Percentiles rank a stretch among this genome's conserved stretches.
phyloP scores from a whole-genome alignment of 2,113 vertebrate genomes.

The Cryptomyrus ogoouensis region DNA sequence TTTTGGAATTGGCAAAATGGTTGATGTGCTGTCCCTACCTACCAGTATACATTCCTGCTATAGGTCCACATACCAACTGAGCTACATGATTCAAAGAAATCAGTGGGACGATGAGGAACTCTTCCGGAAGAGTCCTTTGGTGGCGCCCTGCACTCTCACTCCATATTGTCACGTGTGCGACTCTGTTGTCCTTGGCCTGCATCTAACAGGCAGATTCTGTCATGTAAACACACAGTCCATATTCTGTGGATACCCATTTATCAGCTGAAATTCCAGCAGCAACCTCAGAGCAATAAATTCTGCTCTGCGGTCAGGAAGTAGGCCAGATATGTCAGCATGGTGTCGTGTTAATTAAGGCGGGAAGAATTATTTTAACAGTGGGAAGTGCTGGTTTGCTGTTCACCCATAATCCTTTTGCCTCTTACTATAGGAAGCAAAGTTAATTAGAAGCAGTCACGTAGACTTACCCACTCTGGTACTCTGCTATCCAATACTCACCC shows the following conservation, averaged over 20 bases:
- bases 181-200: background rate
- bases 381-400: background rate
- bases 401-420: background rate
- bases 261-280: background rate
- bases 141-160: background rate
- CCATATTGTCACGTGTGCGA: background rate
- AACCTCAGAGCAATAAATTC: background rate
- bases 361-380: background rate
- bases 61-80: background rate
- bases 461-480: background rate
- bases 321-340: background rate
- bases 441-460: background rate
- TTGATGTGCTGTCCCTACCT: background rate
- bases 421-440: background rate
- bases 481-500: background rate
- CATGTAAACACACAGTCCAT: background rate
- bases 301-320: background rate
- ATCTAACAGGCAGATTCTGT: background rate
- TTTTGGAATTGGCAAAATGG: background rate
- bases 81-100: background rate
- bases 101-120: background rate
- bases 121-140: background rate
- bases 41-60: background rate
- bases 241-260: background rate
- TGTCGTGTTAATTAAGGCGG: background rate